These are phyloP conservation scores for Phalacrocorax carbo DNA, from an alignment of 2,113 vertebrate genomes.

Conservation along the genomic window DNA sequence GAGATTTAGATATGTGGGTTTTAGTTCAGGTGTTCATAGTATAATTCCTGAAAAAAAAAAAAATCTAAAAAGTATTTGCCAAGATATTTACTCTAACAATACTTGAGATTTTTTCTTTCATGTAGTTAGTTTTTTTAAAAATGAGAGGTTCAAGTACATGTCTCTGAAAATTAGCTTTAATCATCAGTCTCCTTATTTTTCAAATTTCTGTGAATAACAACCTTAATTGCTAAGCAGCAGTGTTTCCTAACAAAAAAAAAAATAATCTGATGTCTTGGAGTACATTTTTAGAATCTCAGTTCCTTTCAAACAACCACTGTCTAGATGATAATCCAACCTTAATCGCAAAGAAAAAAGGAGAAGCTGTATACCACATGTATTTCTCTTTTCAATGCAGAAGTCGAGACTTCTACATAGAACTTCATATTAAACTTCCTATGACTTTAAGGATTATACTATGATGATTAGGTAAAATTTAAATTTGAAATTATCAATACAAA, in stretches of 20 bases:
- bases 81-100: background rate
- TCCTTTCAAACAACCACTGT: background rate
- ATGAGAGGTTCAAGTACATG: background rate
- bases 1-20: background rate
- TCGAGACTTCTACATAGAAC: background rate
- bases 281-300: background rate
- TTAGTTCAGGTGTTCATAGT: background rate
- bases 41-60: background rate
- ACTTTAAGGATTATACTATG: background rate
- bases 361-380: background rate
- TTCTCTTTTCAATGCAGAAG: background rate
- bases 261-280: background rate
- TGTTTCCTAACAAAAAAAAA: background rate
- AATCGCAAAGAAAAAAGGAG: background rate
- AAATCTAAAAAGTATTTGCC: background rate
- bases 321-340: background rate
- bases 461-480: background rate
- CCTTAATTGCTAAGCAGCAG: background rate
- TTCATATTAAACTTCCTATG: background rate
- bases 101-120: background rate
- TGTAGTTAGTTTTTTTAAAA: background rate
- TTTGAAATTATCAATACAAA: background rate
- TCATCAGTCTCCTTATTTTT: background rate
- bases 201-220: background rate
- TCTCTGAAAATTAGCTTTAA: background rate